Evolutionary conservation across 2,888 invertebrate genomes (phyloP).

Genomic region (Panzeria rudis): DNA sequence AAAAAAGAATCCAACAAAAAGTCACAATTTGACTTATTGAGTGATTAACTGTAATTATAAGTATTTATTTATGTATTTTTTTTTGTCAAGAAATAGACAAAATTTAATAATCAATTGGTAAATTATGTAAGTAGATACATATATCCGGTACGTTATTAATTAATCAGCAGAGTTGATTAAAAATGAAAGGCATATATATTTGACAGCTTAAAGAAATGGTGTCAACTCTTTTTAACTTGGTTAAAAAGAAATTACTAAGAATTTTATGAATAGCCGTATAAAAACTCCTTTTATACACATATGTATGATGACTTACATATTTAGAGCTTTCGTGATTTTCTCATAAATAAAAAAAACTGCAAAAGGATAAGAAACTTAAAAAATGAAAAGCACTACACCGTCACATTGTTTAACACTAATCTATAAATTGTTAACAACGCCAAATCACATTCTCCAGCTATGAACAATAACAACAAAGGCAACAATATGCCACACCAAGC

Average conservation of each 20-base stretch:
- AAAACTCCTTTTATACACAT: conserved; percentile 15
- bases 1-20: conserved; percentile 45
- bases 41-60: conserved; percentile 69
- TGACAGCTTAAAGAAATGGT: neutral
- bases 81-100: neutral
- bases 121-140: neutral
- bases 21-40: conserved; percentile 69
- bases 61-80: conserved; percentile 11
- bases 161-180: conserved; percentile 8
- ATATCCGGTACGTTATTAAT: conserved; percentile 38
- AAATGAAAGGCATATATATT: conserved; percentile 6
- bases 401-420: conserved; percentile 61
- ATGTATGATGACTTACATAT: conserved; percentile 7
- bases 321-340: conserved; percentile 46
- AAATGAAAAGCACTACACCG: conserved; percentile 35
- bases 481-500: conserved; percentile 50
- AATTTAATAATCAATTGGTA: conserved; percentile 8
- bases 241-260: neutral
- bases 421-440: conserved; percentile 64
- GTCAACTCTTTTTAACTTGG: neutral
- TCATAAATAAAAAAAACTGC: conserved; percentile 33
- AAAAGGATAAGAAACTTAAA: conserved; percentile 31
- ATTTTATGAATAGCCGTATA: neutral
- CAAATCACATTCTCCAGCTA: conserved; percentile 56
- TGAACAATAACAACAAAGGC: conserved; percentile 35